A percentile compares a stretch with the other conserved stretches of the same genome.
phyloP scores from a whole-genome alignment of 2,797 vertebrate genomes.

The Yasuhikotakia modesta region DNA sequence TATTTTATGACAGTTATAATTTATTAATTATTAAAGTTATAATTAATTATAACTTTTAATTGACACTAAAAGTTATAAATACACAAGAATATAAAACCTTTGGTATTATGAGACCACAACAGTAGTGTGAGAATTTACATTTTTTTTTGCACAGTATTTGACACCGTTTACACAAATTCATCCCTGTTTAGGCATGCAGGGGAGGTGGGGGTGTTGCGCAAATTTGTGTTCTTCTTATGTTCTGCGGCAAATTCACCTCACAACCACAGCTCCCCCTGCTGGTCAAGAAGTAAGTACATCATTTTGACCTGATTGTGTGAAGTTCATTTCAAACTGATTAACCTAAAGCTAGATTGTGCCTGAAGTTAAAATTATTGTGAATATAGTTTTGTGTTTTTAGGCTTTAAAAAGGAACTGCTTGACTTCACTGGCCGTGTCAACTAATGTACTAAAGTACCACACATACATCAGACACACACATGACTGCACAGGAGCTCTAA shows the following conservation, averaged over 20 bases:
- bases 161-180: slow-evolving; percentile 12
- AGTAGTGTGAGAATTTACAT: neutral
- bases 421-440: slow-evolving; percentile 5
- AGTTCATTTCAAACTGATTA: neutral
- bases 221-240: neutral
- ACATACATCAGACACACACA: neutral
- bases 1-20: neutral
- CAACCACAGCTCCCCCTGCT: slow-evolving; percentile 56
- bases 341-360: neutral
- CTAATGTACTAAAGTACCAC: neutral
- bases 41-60: slow-evolving; percentile 15
- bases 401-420: slow-evolving; percentile 20
- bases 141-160: neutral
- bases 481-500: slow-evolving; percentile 50
- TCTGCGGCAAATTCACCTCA: slow-evolving; percentile 12
- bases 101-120: slow-evolving; percentile 7
- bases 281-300: neutral
- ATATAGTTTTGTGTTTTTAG: slow-evolving; percentile 10
- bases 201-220: slow-evolving; percentile 3
- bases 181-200: neutral
- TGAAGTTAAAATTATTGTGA: neutral
- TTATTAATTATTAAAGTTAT: no score
- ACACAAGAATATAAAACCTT: slow-evolving; percentile 1
- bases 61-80: slow-evolving; percentile 30
- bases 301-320: neutral